Conservation (phyloP, 2,113 vertebrate species). For the Cyphomyrus discorhynchus region DNA sequence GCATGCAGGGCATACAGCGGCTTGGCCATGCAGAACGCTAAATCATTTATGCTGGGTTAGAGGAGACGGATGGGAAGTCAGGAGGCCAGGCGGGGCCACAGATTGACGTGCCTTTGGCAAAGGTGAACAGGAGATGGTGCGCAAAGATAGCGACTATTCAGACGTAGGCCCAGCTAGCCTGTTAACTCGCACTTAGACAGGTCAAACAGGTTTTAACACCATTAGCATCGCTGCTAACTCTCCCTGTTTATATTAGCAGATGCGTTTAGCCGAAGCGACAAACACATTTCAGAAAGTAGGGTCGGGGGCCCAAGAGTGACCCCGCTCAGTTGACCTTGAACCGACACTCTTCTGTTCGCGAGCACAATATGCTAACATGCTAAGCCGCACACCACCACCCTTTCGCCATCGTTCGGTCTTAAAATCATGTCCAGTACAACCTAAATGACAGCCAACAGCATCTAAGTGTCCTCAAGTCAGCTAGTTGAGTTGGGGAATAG, state of each 20-base stretch:
- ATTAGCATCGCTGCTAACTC: not conserved
- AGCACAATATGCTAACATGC: not conserved
- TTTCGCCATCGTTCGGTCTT: not conserved
- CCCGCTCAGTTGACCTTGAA: not conserved
- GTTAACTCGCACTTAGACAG: not conserved
- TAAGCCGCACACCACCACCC: not conserved
- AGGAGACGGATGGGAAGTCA: not conserved
- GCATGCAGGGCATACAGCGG: not conserved
- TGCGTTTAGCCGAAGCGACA: not conserved
- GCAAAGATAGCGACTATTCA: not conserved
- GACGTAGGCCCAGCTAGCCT: not conserved
- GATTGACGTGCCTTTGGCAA: not conserved
- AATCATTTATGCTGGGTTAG: slow-evolving; percentile 14
- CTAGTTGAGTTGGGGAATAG: not conserved
- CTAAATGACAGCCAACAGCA: not conserved
- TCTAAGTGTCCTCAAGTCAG: not conserved
- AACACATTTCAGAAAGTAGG: not conserved
- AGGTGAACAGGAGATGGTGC: not conserved
- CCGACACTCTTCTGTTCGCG: not conserved
- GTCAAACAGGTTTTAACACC: not conserved
- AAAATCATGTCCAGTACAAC: not conserved
- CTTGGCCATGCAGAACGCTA: slow-evolving; percentile 13
- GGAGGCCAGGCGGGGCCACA: not conserved
- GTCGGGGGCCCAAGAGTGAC: not conserved
- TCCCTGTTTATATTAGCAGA: not conserved